Base-by-base conservation (phyloP, 2,797 vertebrate species). In the Sebastes minor region DNA sequence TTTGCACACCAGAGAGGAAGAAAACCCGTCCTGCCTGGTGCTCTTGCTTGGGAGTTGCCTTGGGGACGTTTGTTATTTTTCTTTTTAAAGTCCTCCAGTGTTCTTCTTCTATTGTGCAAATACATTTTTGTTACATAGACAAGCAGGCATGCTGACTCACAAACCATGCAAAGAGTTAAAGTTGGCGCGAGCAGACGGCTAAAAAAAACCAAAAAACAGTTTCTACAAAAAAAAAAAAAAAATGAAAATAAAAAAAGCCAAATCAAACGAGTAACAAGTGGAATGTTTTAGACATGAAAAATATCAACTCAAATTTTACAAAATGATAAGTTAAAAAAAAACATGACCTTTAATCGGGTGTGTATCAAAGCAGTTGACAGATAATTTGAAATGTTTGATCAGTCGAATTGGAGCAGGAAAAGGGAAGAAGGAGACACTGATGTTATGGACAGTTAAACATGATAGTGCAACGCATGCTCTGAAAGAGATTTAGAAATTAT, bases 111-210 rank as follows among this genome's bases (percentile, higher is more conserved):
- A 80, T 91, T 95, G 94, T 95, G 94, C 94, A 95, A 95, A 95
- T 95, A 94, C 92, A 92, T 89, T 92, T 91, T 86, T 89, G 84
- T 93, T 94, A 95, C 92, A 92, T 86, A 93, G 94, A 94, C 95
- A 94, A 94, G 92, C 93, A 94, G 91, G 94, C 95, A 95, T 95
- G 95, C 94, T 92, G 92, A 94, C 94, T 93, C 91, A 95, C 93
- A 94, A 94, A 94, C 94, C 95, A 95, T 95, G 95, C 95, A 95
- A 91, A 95, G 90, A 93, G 92, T 93, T 93, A 87, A 92, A 93
- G 88, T 93, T 92, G 92, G 87, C 77, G 89, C 91, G 81, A 94
- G 93, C 92, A 90, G 90, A 93, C 84, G 53, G 89, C 84, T 60
- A 83, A 83, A 86, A 85, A 81, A 55, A 68, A 70, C 73, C 78